Conservation (phyloP, 1,140 invertebrate genomes). For the Tetragnatha versicolor region DNA sequence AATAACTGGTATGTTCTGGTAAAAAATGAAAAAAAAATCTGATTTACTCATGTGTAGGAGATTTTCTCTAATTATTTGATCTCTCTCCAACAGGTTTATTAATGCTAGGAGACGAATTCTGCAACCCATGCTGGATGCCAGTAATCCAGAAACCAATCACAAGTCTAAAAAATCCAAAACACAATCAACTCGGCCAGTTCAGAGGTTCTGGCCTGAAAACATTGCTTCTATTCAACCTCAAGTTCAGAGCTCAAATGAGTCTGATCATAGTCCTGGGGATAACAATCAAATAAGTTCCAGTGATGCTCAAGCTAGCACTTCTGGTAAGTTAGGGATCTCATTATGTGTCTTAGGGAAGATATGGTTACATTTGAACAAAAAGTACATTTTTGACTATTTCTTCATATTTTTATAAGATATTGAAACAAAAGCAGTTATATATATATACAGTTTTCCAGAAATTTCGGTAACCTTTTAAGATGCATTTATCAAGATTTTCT, state of each 20-base stretch:
- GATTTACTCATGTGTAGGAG: not conserved
- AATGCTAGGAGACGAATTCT: slow-evolving; percentile 90
- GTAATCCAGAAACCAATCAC: slow-evolving; percentile 61
- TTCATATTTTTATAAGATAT: too few species aligned
- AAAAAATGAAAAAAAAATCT: not conserved
- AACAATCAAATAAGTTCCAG: slow-evolving; percentile 32
- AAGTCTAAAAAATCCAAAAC: slow-evolving; percentile 63
- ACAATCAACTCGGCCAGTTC: slow-evolving; percentile 65
- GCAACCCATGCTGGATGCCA: slow-evolving; percentile 83
- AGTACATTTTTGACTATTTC: too few species aligned
- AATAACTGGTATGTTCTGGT: slow-evolving; percentile 65
- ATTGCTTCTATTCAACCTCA: slow-evolving; percentile 66
- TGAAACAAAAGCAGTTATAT: too few species aligned
- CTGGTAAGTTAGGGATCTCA: slow-evolving; percentile 28
- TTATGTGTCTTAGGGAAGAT: too few species aligned
- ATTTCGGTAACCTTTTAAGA: too few species aligned
- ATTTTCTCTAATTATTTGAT: not conserved
- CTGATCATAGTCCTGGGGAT: slow-evolving; percentile 32
- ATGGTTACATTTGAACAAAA: too few species aligned
- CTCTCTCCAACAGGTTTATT: slow-evolving; percentile 61
- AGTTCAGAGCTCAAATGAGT: slow-evolving; percentile 56
- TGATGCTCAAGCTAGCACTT: slow-evolving; percentile 50
- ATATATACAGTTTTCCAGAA: too few species aligned
- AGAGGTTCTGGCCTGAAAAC: slow-evolving; percentile 70
- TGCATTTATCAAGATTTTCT: too few species aligned